A percentile compares a stretch with the other conserved stretches of the same genome.
Conservation (phyloP, 2,113 vertebrate genomes). For the Balaeniceps rex region DNA sequence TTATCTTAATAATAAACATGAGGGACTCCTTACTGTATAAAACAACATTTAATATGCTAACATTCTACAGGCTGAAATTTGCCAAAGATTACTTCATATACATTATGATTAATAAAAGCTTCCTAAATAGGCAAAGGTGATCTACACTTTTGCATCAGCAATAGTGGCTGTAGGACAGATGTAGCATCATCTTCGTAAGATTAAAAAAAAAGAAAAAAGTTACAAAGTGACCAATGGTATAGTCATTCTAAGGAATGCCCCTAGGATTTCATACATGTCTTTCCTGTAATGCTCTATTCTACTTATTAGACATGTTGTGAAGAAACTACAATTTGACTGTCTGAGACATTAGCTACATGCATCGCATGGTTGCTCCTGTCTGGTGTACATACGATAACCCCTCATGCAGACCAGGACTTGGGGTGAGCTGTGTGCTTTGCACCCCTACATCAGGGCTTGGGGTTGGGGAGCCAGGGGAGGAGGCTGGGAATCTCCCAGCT, state of each 20-base stretch:
- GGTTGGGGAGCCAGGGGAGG: background rate
- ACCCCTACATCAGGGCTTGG: background rate
- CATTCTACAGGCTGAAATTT: background rate
- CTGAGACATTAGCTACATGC: background rate
- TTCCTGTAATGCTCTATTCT: background rate
- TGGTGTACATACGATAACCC: fast-evolving
- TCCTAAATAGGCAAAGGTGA: background rate
- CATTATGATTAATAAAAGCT: background rate
- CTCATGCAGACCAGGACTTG: fast-evolving
- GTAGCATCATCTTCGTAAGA: background rate
- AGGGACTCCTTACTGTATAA: background rate
- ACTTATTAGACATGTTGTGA: background rate
- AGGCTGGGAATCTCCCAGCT: too few species aligned
- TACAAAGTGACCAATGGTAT: background rate
- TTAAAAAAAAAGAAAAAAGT: background rate
- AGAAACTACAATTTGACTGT: background rate
- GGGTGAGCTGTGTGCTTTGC: background rate
- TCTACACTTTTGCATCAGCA: background rate
- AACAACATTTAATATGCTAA: background rate
- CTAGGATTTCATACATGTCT: background rate
- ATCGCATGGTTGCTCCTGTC: background rate
- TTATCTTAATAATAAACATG: background rate
- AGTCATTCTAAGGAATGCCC: background rate
- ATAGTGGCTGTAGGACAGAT: background rate
- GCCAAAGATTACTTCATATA: background rate